Percentiles rank a stretch among this genome's conserved stretches.
Evolutionary conservation across 1,140 invertebrate genomes (phyloP).

Genomic region (Tetramorium simillimum): DNA sequence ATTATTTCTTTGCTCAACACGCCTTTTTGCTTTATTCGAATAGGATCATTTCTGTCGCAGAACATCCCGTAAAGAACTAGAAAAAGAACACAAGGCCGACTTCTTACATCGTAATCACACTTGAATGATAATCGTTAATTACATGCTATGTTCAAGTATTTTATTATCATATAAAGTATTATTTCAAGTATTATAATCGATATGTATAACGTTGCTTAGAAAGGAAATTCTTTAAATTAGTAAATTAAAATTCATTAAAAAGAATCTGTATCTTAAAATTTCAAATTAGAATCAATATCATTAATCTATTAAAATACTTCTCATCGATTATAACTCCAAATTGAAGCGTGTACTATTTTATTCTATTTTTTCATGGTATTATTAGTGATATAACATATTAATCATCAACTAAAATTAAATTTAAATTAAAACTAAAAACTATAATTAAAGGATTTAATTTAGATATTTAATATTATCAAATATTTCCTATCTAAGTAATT

Average conservation of each 20-base stretch:
- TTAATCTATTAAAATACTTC: background rate
- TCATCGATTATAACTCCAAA: background rate
- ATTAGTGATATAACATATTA: background rate
- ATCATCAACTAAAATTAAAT: background rate
- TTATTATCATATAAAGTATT: constrained; percentile 36
- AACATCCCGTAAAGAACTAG: background rate
- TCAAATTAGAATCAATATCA: background rate
- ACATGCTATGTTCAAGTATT: constrained; percentile 50
- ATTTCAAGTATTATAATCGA: constrained; percentile 22
- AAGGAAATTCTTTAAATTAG: background rate
- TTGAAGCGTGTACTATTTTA: background rate
- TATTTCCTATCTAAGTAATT: background rate
- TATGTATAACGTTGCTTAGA: background rate
- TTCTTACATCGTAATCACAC: constrained; percentile 61
- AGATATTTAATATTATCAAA: background rate
- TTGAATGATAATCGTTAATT: constrained; percentile 59
- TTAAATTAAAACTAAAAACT: no score
- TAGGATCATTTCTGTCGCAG: background rate
- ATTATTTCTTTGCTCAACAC: background rate
- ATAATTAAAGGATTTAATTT: background rate
- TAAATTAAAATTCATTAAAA: background rate
- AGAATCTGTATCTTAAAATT: background rate
- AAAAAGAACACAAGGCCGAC: constrained; percentile 4
- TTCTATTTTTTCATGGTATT: background rate
- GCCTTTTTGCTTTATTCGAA: background rate